Evolutionary conservation across 2,113 vertebrate genomes (phyloP).

Genomic region (Charadrius vociferus): DNA sequence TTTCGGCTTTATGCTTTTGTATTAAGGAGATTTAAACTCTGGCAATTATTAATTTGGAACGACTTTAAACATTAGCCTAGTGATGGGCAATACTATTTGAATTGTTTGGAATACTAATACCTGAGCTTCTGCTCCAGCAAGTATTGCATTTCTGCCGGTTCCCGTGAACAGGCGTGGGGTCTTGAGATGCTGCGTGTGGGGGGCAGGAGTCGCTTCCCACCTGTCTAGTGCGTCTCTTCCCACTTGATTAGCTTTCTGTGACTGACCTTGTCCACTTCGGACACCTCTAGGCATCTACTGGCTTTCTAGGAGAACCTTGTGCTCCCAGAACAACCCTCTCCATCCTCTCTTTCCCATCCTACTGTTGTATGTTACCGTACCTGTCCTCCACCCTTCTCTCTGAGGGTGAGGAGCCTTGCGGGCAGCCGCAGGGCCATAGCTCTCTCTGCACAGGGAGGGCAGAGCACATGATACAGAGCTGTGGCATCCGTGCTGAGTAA

Average conservation of each 20-base stretch:
- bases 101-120: neutral
- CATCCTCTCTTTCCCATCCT: neutral
- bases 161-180: fast-evolving
- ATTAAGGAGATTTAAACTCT: neutral
- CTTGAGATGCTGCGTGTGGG: fast-evolving
- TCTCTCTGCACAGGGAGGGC: neutral
- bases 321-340: neutral
- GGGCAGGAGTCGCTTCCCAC: neutral
- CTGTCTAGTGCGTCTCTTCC: neutral
- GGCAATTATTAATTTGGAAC: neutral
- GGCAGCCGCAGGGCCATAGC: neutral
- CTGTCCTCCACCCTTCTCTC: neutral
- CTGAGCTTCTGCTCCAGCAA: neutral
- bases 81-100: neutral
- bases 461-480: neutral
- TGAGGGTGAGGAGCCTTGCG: neutral
- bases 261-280: neutral
- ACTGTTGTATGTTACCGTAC: neutral
- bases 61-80: neutral
- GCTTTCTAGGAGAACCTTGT: neutral
- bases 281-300: neutral
- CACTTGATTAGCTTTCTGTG: neutral
- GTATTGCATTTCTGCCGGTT: neutral
- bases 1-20: neutral
- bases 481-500: neutral